Conservation (phyloP, 2,888 invertebrate genomes). For the Shargacucullia verbasci region DNA sequence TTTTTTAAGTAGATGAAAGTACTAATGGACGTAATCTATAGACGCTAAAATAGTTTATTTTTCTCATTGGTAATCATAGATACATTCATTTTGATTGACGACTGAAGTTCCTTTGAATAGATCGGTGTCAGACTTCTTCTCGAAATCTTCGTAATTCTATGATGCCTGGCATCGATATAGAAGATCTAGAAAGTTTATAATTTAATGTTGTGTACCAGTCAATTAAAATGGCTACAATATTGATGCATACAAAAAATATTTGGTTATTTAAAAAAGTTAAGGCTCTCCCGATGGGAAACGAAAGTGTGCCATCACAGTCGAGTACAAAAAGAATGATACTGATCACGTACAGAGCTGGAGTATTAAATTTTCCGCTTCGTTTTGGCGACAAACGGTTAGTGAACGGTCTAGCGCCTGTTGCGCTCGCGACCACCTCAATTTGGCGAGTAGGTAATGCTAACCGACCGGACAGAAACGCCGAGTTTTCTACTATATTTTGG, state of each 20-base stretch:
- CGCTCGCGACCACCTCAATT: constrained; percentile 54
- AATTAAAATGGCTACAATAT: constrained; percentile 71
- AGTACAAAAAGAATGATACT: constrained; percentile 78
- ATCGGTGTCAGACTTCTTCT: constrained; percentile 65
- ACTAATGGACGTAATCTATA: constrained; percentile 55
- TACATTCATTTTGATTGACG: constrained; percentile 64
- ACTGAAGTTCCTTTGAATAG: constrained; percentile 58
- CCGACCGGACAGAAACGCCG: constrained; percentile 23
- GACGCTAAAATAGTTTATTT: constrained; percentile 40
- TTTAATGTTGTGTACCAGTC: constrained; percentile 65
- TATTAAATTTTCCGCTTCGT: constrained; percentile 86
- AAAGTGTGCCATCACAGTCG: constrained; percentile 78
- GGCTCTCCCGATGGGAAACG: constrained; percentile 71
- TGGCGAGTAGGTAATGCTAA: constrained; percentile 44
- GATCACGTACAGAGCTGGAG: constrained; percentile 83
- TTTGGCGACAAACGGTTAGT: constrained; percentile 82
- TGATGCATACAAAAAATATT: constrained; percentile 61
- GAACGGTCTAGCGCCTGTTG: constrained; percentile 71
- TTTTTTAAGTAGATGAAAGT: constrained; percentile 41
- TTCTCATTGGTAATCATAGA: constrained; percentile 58
- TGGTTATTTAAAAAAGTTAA: constrained; percentile 60
- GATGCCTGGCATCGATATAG: constrained; percentile 55
- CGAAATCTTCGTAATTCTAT: constrained; percentile 58
- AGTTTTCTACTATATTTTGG: constrained; percentile 40
- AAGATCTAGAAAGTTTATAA: constrained; percentile 59